phyloP scores from a whole-genome alignment of 1,140 invertebrate genomes.

The Drusus annulatus region DNA sequence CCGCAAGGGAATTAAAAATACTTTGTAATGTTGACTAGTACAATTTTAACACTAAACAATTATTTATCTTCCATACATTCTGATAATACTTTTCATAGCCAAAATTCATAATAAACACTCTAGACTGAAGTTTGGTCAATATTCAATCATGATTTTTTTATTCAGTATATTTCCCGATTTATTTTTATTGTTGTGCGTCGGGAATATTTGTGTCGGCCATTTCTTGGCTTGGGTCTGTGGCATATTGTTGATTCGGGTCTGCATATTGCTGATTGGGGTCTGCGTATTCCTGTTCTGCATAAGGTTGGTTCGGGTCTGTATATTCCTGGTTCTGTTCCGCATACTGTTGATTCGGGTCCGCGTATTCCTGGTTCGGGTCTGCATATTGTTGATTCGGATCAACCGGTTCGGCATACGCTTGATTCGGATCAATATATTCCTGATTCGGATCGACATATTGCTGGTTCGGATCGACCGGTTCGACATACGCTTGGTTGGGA shows the following conservation, averaged over 20 bases:
- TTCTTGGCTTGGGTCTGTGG: neutral
- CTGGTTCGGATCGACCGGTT: conserved; percentile 46
- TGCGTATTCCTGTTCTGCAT: conserved; percentile 43
- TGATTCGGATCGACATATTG: conserved; percentile 45
- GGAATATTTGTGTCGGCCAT: neutral
- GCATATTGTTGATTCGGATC: conserved; percentile 36
- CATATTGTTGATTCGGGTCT: conserved; percentile 40
- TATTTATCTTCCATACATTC: no score
- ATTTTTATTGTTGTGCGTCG: no score
- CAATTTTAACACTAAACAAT: no score
- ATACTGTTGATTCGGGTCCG: conserved; percentile 44
- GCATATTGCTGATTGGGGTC: conserved; percentile 52
- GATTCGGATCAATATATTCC: neutral
- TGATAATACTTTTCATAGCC: no score
- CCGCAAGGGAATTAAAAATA: no score
- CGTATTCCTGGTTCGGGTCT: conserved; percentile 50
- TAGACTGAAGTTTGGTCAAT: no score
- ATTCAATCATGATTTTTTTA: no score
- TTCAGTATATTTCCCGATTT: no score
- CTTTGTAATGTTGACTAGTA: no score
- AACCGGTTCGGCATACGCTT: conserved; percentile 19
- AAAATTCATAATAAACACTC: no score
- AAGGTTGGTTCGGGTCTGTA: conserved; percentile 46
- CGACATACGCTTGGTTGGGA: conserved; percentile 18
- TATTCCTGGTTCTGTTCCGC: conserved; percentile 53